A percentile compares a stretch with the other conserved stretches of the same genome.
These are phyloP conservation scores for Thalassoma bifasciatum DNA, from an alignment of 2,113 vertebrate genomes.

Conservation along the genomic window DNA sequence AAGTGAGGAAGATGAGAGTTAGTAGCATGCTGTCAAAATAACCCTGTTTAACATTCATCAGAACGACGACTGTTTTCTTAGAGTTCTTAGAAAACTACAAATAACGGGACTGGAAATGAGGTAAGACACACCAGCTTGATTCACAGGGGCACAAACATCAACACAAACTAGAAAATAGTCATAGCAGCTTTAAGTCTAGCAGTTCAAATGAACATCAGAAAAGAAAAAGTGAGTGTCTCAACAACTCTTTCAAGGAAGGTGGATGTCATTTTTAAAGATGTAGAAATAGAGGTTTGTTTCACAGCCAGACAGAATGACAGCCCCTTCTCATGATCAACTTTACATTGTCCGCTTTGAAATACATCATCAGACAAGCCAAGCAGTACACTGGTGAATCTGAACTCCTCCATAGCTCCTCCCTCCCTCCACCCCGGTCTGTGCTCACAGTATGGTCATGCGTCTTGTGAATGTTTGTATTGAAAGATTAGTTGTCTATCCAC, in stretches of 20 bases:
- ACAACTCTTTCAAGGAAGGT: not conserved
- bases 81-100: no score
- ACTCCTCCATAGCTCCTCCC: conserved; percentile 46
- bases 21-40: no score
- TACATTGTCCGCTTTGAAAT: conserved; percentile 44
- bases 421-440: conserved; percentile 50
- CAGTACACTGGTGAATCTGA: conserved; percentile 13
- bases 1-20: conserved; percentile 50
- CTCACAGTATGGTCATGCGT: conserved; percentile 64
- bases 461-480: conserved; percentile 81
- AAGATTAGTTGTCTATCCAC: conserved; percentile 82
- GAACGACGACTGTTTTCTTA: no score
- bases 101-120: no score
- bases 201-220: no score
- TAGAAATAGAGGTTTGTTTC: conserved; percentile 15
- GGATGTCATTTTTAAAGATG: conserved; percentile 37
- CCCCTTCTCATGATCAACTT: conserved; percentile 21
- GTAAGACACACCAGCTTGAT: no score
- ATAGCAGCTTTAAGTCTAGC: no score
- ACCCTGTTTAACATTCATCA: no score
- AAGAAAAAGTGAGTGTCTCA: no score
- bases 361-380: conserved; percentile 34
- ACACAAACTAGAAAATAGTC: no score
- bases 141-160: no score
- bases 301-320: conserved; percentile 30